phyloP scores from a whole-genome alignment of 2,888 invertebrate species.

The Macropis europaea region DNA sequence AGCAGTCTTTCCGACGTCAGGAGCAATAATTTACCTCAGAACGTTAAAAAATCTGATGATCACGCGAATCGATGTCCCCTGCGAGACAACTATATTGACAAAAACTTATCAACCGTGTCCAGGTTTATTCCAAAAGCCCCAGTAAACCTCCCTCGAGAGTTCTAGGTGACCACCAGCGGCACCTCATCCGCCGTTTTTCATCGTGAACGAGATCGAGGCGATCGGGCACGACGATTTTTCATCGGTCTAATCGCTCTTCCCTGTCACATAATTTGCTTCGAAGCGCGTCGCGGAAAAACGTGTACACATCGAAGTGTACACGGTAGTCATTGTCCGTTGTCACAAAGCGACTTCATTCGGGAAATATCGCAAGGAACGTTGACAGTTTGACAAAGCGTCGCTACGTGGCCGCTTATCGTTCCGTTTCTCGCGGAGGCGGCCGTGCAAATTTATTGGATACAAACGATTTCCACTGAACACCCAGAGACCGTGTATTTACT shows the following conservation, averaged over 20 bases:
- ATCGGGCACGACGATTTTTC: conserved; percentile 22
- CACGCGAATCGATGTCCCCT: too few relatives aligned
- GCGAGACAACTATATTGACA: too few relatives aligned
- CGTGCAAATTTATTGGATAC: conserved; percentile 40
- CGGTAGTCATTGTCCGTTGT: background rate
- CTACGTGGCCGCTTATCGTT: conserved; percentile 47
- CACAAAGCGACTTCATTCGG: conserved; percentile 38
- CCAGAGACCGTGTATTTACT: background rate
- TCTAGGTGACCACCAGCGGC: background rate
- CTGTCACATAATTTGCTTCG: background rate
- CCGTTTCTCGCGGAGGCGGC: background rate
- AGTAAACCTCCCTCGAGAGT: conserved; percentile 1
- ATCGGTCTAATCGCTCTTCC: background rate
- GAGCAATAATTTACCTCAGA: too few relatives aligned
- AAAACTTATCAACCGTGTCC: too few relatives aligned
- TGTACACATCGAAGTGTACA: background rate
- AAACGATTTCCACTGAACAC: conserved; percentile 25
- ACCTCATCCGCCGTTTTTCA: background rate
- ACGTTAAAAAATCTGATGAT: too few relatives aligned
- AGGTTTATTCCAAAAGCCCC: background rate
- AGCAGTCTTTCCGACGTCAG: too few relatives aligned
- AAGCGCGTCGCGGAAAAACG: background rate
- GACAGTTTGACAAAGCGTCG: conserved; percentile 53
- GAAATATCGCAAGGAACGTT: conserved; percentile 35
- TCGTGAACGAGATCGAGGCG: background rate